Evolutionary conservation across 2,888 invertebrate species (phyloP).

Genomic region (Ptychoptera contaminata): DNA sequence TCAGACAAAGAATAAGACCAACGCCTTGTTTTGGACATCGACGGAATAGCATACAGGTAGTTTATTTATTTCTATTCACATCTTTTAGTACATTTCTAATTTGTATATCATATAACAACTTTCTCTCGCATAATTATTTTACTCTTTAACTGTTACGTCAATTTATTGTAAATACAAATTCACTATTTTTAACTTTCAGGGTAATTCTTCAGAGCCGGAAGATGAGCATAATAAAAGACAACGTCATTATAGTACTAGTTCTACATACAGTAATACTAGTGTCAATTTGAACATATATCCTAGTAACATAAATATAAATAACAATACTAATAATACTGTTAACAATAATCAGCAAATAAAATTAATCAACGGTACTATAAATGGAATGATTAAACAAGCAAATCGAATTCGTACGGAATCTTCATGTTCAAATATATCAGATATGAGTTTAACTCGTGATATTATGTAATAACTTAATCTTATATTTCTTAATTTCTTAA

Average conservation of each 20-base stretch:
- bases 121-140: too few relatives aligned
- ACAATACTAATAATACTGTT: too few relatives aligned
- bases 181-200: too few relatives aligned
- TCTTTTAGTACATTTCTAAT: not conserved
- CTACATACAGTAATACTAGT: slow-evolving; percentile 5
- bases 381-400: not conserved
- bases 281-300: not conserved
- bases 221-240: slow-evolving; percentile 20
- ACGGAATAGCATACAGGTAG: slow-evolving; percentile 45
- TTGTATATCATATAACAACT: too few relatives aligned
- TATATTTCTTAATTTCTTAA: not conserved
- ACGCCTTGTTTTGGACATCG: slow-evolving; percentile 48
- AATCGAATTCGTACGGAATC: slow-evolving; percentile 29
- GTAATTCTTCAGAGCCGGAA: slow-evolving; percentile 5
- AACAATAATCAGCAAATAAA: too few relatives aligned
- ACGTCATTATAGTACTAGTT: slow-evolving; percentile 20
- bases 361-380: slow-evolving; percentile 12
- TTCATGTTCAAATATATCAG: slow-evolving; percentile 26
- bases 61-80: not conserved
- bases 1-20: slow-evolving; percentile 49
- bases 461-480: not conserved
- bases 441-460: slow-evolving; percentile 10
- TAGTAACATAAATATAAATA: not conserved
- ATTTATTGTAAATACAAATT: too few relatives aligned
- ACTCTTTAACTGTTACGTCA: too few relatives aligned